Evolutionary conservation across 37 sponge, comb jelly and placozoan genomes (phyloP).

Genomic region (Bolinopsis microptera): DNA sequence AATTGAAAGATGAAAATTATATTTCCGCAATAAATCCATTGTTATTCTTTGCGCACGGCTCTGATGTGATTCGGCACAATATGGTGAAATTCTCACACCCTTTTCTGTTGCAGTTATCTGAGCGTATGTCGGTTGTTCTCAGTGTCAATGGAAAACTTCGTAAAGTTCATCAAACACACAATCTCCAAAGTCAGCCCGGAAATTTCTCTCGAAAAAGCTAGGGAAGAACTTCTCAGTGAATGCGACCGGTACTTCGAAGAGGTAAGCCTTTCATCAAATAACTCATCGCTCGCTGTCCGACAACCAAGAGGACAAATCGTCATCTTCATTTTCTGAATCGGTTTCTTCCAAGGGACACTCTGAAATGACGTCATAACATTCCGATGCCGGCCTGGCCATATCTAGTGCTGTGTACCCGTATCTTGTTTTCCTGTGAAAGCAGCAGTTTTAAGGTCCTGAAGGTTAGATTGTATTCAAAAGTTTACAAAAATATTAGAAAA

Average conservation of each 20-base stretch:
- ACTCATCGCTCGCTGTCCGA: not conserved
- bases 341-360: not conserved
- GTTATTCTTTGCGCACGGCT: not conserved
- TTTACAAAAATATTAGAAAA: no score
- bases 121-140: not conserved
- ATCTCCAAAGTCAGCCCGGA: constrained; percentile 26
- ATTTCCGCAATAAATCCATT: not conserved
- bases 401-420: constrained; percentile 59
- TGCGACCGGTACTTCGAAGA: constrained; percentile 59
- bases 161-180: not conserved
- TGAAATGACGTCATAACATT: not conserved
- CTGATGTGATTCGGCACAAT: not conserved
- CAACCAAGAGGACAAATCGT: not conserved
- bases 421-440: constrained; percentile 4
- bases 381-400: not conserved
- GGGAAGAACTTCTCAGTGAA: constrained; percentile 30
- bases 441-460: no score
- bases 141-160: constrained; percentile 55
- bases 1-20: not conserved
- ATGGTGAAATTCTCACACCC: not conserved
- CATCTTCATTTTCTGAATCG: not conserved
- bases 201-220: not conserved
- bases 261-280: not conserved
- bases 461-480: no score
- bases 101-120: constrained; percentile 6